Evolutionary conservation across 2,888 invertebrate species (phyloP).

Genomic region (Drosophila bunnanda): DNA sequence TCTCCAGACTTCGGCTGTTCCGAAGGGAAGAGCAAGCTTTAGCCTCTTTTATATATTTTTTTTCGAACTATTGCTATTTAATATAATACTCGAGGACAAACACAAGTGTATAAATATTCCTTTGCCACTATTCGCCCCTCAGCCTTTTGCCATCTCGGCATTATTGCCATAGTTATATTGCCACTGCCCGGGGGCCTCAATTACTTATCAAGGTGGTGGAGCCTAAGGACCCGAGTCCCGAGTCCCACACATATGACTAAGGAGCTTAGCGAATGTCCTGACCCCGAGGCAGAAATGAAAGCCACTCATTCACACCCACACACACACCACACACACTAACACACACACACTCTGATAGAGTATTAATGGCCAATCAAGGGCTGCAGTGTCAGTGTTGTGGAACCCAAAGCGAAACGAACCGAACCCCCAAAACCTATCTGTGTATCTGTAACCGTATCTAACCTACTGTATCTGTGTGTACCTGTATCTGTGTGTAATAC

Average conservation of each 20-base stretch:
- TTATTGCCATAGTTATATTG: slow-evolving; percentile 33
- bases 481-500: slow-evolving; percentile 23
- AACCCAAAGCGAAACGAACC: not conserved
- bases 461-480: slow-evolving; percentile 7
- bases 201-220: slow-evolving; percentile 41
- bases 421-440: slow-evolving; percentile 1
- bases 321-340: not conserved
- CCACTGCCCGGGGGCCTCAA: slow-evolving; percentile 35
- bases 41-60: not conserved
- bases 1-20: slow-evolving; percentile 20
- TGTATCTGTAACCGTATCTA: slow-evolving; percentile 24
- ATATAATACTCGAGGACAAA: slow-evolving; percentile 16
- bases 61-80: slow-evolving; percentile 15
- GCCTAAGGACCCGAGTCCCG: slow-evolving; percentile 2
- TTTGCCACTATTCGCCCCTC: slow-evolving; percentile 2
- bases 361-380: slow-evolving; percentile 28
- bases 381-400: slow-evolving; percentile 8
- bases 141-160: no score
- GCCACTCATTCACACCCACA: slow-evolving; percentile 1
- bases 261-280: slow-evolving; percentile 32
- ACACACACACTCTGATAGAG: not conserved
- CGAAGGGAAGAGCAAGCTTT: slow-evolving; percentile 9
- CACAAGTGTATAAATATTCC: slow-evolving; percentile 8
- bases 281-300: slow-evolving; percentile 19
- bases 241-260: slow-evolving; percentile 7